Conservation (phyloP, 2,113 vertebrate genomes). For the Anas platyrhynchos region DNA sequence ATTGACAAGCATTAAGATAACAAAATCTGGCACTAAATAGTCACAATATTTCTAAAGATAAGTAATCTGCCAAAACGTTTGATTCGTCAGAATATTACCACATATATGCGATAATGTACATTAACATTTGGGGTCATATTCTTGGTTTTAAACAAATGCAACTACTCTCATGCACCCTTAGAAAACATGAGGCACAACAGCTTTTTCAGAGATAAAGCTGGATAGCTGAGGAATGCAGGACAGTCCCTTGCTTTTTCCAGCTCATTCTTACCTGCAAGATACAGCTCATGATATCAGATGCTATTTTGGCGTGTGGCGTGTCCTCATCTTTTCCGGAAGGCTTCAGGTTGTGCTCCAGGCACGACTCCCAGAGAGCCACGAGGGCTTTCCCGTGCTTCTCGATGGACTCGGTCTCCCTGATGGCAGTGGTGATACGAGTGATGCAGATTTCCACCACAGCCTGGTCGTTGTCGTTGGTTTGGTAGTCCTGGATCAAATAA, state of each 20-base stretch:
- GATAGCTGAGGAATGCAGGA: fast-evolving
- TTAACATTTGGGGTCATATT: background rate
- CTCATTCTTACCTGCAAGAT: constrained; percentile 88
- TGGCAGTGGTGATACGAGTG: constrained; percentile 92
- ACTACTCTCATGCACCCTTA: background rate
- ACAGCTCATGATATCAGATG: constrained; percentile 96
- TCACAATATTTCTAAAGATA: background rate
- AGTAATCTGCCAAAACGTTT: background rate
- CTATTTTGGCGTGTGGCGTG: constrained; percentile 93
- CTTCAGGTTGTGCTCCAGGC: constrained; percentile 89
- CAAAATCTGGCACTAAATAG: background rate
- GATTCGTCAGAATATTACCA: background rate
- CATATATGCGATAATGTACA: background rate
- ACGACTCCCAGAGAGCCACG: constrained; percentile 94
- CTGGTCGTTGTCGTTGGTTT: constrained; percentile 95
- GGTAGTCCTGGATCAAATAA: constrained; percentile 85
- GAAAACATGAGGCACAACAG: background rate
- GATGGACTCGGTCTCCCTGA: constrained; percentile 90
- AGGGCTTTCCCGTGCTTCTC: constrained; percentile 87
- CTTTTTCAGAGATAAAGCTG: fast-evolving
- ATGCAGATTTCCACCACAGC: constrained; percentile 97
- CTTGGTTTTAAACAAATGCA: background rate
- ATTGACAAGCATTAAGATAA: background rate
- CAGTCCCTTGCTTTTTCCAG: background rate
- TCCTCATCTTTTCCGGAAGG: constrained; percentile 88